Evolutionary conservation across 2,113 vertebrate genomes (phyloP).

Genomic region (Aythya baeri): DNA sequence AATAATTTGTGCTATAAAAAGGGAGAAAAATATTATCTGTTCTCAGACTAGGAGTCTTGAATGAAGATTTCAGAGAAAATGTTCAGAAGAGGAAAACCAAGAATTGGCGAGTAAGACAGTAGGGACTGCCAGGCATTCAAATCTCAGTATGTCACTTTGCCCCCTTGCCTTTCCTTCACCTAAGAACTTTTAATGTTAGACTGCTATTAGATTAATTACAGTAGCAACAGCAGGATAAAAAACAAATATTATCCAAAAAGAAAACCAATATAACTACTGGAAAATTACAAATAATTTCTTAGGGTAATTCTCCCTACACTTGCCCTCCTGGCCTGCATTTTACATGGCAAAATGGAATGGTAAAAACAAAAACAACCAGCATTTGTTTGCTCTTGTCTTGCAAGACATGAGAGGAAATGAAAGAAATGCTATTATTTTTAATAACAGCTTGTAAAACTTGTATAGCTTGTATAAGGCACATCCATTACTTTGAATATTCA

Average conservation of each 20-base stretch:
- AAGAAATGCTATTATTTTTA: neutral
- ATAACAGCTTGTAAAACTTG: neutral
- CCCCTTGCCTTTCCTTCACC: neutral
- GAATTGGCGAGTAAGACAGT: neutral
- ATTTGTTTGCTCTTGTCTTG: neutral
- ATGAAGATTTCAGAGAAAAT: neutral
- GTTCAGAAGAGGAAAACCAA: neutral
- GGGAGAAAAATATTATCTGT: conserved; percentile 14
- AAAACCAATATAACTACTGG: neutral
- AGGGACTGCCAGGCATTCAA: neutral
- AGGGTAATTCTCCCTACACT: neutral
- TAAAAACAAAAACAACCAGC: accelerated
- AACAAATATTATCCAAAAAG: neutral
- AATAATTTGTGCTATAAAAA: conserved; percentile 9
- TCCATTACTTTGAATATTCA: neutral
- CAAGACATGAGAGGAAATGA: neutral
- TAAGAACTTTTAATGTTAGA: neutral
- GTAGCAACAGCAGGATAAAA: neutral
- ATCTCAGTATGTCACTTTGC: neutral
- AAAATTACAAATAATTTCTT: neutral
- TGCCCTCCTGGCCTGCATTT: neutral
- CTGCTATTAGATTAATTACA: neutral
- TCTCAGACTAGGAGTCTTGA: neutral
- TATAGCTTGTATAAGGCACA: neutral
- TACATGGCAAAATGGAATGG: neutral